Evolutionary conservation across 1,140 invertebrate genomes (phyloP), one percentile per base, ranked within the genome.

Genomic region (Brachionus asplanchnoidis): DNA sequence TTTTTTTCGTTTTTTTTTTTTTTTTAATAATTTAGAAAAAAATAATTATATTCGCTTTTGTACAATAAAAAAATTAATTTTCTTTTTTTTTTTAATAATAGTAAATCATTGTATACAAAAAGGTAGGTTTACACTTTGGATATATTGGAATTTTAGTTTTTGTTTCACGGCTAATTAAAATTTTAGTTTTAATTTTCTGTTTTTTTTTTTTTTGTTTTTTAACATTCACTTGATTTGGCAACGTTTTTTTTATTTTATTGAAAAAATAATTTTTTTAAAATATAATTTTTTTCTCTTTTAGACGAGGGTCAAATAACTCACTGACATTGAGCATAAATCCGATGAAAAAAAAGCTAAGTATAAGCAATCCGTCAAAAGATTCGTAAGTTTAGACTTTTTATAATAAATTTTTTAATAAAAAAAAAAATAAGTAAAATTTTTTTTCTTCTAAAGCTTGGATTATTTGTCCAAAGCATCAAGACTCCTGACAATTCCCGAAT

Each of bases 241-340:
- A n/a, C 36, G 14, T 70, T 70, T 70, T 44, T 78, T 50, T 42
- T 28, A 3, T 42, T 14, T 42, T 56, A 42, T n/a, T n/a, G n/a
- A 14, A 3, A n/a, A 17, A 44, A 23, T 78, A 32, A n/a, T 6
- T n/a, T 44, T 78, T 46, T 78, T 40, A 42, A 5, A 42, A n/a
- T 23, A 8, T 46, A 17, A 14, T 17, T 46, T 9, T 28, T 56
- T 50, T 56, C 11, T 17, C 12, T 14, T 65, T 23, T 23, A 84
- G 82, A 68, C 60, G 82, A 36, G 82, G 82, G 3, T 84, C 82
- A 17, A 84, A 84, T 26, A 84, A 84, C 20, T 84, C 82, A 17
- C 36, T 84, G 3, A 84, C 82, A 20, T 26, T 84, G 23, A 68
- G 23, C 2, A 50, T 84, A 8, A 46, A 42, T 6, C 82, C 82